Evolutionary conservation across 2,888 invertebrate species (phyloP).

Genomic region (Platynereis dumerilii): DNA sequence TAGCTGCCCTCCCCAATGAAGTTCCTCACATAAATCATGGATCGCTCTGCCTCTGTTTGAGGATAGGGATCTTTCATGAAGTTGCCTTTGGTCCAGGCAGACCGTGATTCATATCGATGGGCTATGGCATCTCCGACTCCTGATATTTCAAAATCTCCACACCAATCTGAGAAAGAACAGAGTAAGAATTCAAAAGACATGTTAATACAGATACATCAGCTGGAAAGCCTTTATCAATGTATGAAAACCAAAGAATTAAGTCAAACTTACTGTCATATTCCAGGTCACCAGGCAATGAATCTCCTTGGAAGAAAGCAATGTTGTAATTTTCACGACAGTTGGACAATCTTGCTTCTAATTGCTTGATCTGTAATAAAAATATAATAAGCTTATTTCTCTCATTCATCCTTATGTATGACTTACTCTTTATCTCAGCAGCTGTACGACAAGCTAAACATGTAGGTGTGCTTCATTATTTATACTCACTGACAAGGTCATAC

Average conservation of each 20-base stretch:
- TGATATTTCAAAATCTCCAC: neutral
- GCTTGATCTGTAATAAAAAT: constrained; percentile 4
- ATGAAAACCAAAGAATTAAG: no score
- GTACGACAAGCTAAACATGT: no score
- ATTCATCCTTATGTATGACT: no score
- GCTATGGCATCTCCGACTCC: constrained; percentile 2
- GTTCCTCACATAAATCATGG: neutral
- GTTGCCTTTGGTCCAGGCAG: neutral
- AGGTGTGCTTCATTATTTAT: neutral
- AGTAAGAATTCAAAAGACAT: no score
- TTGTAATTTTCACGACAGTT: constrained; percentile 5
- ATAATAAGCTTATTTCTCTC: no score
- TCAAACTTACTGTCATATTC: constrained; percentile 1
- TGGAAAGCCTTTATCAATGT: no score
- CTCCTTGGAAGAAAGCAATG: constrained; percentile 4
- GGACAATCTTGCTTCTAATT: constrained; percentile 4
- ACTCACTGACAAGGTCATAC: no score
- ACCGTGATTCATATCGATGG: neutral
- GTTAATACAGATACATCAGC: no score
- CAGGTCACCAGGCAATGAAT: neutral
- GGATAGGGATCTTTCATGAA: neutral
- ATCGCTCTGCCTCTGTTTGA: neutral
- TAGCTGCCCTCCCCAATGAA: no score
- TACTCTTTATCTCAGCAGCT: no score
- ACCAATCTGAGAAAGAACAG: neutral